Evolutionary conservation across 2,888 invertebrate species (phyloP).

Genomic region (Sialis lutaria): DNA sequence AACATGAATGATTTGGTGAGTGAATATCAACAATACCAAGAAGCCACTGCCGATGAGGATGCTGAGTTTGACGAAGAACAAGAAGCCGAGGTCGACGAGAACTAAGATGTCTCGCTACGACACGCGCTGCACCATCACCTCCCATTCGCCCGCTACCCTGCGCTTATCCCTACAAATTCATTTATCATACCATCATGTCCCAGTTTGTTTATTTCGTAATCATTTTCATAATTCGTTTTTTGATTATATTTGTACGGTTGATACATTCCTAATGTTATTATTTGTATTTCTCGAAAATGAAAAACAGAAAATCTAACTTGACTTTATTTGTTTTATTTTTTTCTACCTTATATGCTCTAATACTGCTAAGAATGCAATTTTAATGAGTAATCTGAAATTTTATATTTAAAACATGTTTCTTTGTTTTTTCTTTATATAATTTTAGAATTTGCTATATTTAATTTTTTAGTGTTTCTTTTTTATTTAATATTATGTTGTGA

Average conservation of each 20-base stretch:
- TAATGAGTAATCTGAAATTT: too few species aligned
- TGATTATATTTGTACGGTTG: constrained; percentile 1
- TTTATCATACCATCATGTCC: background rate
- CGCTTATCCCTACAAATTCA: background rate
- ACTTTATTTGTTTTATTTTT: background rate
- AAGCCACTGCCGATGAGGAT: constrained; percentile 69
- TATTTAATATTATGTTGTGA: too few species aligned
- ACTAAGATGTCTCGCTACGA: constrained; percentile 25
- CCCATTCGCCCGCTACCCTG: background rate
- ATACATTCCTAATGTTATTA: constrained; percentile 3
- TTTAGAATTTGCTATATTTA: too few species aligned
- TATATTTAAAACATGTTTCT: too few species aligned
- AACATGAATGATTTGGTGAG: constrained; percentile 94
- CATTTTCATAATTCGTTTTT: background rate
- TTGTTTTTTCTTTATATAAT: too few species aligned
- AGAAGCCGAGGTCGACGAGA: constrained; percentile 52
- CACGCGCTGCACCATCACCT: background rate
- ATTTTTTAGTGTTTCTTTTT: too few species aligned
- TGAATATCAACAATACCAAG: constrained; percentile 90
- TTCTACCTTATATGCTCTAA: too few species aligned
- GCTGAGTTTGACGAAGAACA: constrained; percentile 66
- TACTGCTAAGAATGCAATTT: too few species aligned
- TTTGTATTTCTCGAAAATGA: constrained; percentile 1
- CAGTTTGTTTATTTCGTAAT: background rate
- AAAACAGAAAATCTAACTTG: constrained; percentile 4